These are phyloP conservation scores for Ceratitis capitata DNA, from an alignment of 1,140 invertebrate species.

Conservation along the genomic window DNA sequence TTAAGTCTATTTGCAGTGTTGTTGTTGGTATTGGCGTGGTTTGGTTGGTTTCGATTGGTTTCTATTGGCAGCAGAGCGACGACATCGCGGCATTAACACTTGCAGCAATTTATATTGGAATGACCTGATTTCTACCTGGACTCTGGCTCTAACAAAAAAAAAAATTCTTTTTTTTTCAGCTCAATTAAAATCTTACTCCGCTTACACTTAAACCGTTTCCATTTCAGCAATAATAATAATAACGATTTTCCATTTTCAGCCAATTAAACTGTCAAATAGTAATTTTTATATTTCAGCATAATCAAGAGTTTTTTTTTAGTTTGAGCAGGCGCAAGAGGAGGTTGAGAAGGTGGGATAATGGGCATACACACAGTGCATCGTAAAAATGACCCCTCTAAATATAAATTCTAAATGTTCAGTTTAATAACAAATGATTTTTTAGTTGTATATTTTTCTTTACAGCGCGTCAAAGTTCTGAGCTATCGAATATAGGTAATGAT, in stretches of 20 bases:
- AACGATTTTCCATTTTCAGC: background rate
- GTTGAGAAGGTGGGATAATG: too few species aligned
- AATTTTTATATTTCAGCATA: too few species aligned
- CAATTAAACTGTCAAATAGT: background rate
- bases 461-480: too few species aligned
- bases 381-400: too few species aligned
- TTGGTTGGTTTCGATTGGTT: constrained; percentile 34
- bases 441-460: too few species aligned
- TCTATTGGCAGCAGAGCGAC: background rate
- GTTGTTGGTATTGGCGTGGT: background rate
- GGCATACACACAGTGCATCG: too few species aligned
- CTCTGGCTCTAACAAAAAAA: background rate
- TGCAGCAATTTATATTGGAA: background rate
- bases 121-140: background rate
- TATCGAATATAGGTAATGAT: too few species aligned
- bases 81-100: background rate
- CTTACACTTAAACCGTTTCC: background rate
- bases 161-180: background rate
- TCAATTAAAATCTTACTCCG: background rate
- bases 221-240: background rate
- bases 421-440: too few species aligned
- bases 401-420: too few species aligned
- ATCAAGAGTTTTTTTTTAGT: too few species aligned
- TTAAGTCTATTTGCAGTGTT: constrained; percentile 36
- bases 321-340: too few species aligned